A percentile compares a stretch with the other conserved stretches of the same genome.
These are phyloP conservation scores for Branchinecta lindahli DNA, from an alignment of 1,140 invertebrate genomes.

Conservation along the genomic window DNA sequence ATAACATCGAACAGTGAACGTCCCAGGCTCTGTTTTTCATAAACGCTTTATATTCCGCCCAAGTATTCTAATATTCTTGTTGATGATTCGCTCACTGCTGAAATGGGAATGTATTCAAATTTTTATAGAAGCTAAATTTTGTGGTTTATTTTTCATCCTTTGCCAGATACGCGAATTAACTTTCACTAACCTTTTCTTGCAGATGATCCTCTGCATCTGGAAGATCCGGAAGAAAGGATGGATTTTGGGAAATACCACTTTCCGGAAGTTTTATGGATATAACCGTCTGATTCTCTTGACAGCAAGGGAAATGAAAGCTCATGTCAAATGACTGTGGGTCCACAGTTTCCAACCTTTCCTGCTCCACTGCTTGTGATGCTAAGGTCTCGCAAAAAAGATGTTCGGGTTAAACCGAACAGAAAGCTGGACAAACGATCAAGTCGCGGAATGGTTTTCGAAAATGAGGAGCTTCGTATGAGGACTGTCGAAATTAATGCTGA, in stretches of 20 bases:
- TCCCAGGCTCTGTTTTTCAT: too few species aligned
- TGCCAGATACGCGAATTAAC: too few species aligned
- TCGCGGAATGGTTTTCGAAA: conserved; percentile 43
- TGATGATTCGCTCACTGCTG: too few species aligned
- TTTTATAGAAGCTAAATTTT: too few species aligned
- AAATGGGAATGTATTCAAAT: too few species aligned
- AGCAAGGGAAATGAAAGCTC: background rate
- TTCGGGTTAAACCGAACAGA: conserved; percentile 53
- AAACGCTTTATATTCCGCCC: too few species aligned
- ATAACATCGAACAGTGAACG: too few species aligned
- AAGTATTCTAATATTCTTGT: too few species aligned
- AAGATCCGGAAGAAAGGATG: conserved; percentile 1
- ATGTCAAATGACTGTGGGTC: conserved; percentile 8
- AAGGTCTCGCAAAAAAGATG: conserved; percentile 47
- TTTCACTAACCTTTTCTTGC: background rate
- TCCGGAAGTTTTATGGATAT: too few species aligned
- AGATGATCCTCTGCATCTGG: background rate
- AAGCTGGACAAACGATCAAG: conserved; percentile 33
- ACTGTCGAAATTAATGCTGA: conserved; percentile 86
- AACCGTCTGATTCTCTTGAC: background rate
- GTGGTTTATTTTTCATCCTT: too few species aligned
- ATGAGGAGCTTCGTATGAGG: conserved; percentile 71
- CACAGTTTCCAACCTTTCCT: conserved; percentile 1
- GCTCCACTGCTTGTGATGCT: conserved; percentile 35
- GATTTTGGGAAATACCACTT: background rate